Evolutionary conservation across 2,113 vertebrate genomes (phyloP), one percentile per base, ranked within the genome.

Genomic region (Tachuris rubrigastra): DNA sequence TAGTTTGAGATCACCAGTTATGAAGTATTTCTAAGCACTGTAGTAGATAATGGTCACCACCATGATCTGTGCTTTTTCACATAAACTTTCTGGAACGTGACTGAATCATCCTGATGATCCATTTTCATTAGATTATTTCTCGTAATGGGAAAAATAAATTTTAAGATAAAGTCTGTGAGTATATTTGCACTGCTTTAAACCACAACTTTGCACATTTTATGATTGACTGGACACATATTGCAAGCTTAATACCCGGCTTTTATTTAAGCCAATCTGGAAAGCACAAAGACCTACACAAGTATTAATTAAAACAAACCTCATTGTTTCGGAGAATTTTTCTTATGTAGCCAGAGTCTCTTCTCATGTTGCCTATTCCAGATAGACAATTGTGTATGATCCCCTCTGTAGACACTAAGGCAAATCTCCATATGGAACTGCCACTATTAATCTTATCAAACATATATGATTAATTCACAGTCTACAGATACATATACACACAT

Each of bases 351-450:
- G 13, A 35, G 44, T 46, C 42, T 71, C 10, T 56, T 78, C 47
- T 72, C 39, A 14, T 3, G 16, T 1, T 35, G 44, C 27, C 14
- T 55, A 4, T 35, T 81, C 18, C 35, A 80, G 31, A 50, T 0
- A 62, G 14, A 9, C 20, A 53, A 16, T 6, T 21, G 13, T 2
- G 4, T 33, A 33, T 0, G 1, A 39, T 11, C 11, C 37, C 25
- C 68, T 59, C 60, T 18, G 14, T 1, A n/a, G 59, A 77, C 21
- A 25, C 12, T 10, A 30, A 37, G 0, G 6, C 7, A 55, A 41
- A 44, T 7, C 14, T 12, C 37, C 44, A 12, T 5, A 31, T 1
- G 5, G 23, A 71, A 86, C 22, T 60, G 16, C 31, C 35, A 60
- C 19, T 13, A 39, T 15, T 31, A 5, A 47, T 35, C 35, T 63